phyloP scores from a whole-genome alignment of 2,888 invertebrate species.

The Beris morrisii region DNA sequence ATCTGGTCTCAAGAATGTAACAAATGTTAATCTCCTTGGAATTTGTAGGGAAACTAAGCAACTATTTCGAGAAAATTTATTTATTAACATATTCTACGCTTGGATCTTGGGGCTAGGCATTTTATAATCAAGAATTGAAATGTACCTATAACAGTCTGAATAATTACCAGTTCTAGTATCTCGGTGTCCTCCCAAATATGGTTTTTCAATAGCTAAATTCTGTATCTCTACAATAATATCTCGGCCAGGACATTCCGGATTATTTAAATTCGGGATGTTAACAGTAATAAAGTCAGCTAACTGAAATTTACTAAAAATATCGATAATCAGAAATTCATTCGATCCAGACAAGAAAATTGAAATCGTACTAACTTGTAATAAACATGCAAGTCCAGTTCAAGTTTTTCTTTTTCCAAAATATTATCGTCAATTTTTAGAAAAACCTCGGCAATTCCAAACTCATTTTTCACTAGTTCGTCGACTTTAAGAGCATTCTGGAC shows the following conservation, averaged over 20 bases:
- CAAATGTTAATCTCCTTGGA: too few relatives aligned
- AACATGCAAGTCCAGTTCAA: constrained; percentile 49
- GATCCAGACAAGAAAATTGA: background rate
- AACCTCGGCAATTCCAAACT: constrained; percentile 53
- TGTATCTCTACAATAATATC: constrained; percentile 63
- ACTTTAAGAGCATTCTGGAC: constrained; percentile 47
- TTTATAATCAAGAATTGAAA: too few relatives aligned
- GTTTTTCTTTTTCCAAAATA: constrained; percentile 26
- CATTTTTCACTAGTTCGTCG: constrained; percentile 47
- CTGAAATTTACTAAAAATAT: constrained; percentile 49
- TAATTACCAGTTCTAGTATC: constrained; percentile 66
- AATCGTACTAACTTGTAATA: constrained; percentile 51
- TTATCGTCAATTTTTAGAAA: constrained; percentile 42
- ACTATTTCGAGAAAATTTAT: too few relatives aligned
- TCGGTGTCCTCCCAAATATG: constrained; percentile 79
- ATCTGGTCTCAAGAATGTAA: too few relatives aligned
- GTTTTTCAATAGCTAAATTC: constrained; percentile 66
- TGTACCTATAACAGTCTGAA: too few relatives aligned
- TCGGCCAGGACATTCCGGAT: constrained; percentile 50
- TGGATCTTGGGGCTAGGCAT: too few relatives aligned
- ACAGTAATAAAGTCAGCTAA: constrained; percentile 63
- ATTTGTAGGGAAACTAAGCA: too few relatives aligned
- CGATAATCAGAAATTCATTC: background rate
- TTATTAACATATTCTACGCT: too few relatives aligned
- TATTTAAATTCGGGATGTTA: constrained; percentile 56